These are phyloP conservation scores for Cotesia typhae DNA, from an alignment of 1,140 invertebrate genomes.

Conservation along the genomic window DNA sequence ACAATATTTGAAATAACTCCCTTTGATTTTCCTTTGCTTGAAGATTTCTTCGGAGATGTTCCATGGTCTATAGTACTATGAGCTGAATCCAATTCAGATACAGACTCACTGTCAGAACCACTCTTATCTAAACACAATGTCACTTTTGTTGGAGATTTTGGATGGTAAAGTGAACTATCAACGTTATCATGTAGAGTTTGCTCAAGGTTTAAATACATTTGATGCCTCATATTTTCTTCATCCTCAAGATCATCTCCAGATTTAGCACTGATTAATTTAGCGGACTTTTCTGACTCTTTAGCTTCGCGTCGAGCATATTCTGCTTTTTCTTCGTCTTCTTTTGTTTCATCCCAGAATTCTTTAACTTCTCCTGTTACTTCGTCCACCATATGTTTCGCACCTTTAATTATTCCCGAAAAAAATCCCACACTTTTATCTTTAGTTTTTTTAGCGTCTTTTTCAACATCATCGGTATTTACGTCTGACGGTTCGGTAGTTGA, in stretches of 20 bases:
- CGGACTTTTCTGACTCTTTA: constrained; percentile 16
- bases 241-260: background rate
- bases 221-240: background rate
- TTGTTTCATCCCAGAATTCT: constrained; percentile 35
- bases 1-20: constrained; percentile 49
- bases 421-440: constrained; percentile 42
- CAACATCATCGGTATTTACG: background rate
- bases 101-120: constrained; percentile 37
- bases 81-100: constrained; percentile 23
- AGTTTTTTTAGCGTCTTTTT: constrained; percentile 26
- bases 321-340: constrained; percentile 33
- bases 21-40: constrained; percentile 44
- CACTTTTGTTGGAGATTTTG: background rate
- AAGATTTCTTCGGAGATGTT: constrained; percentile 35
- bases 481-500: constrained; percentile 46
- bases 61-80: constrained; percentile 42
- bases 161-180: background rate
- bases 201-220: constrained; percentile 1
- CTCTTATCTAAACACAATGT: constrained; percentile 17
- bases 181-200: background rate
- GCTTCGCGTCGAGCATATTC: constrained; percentile 23
- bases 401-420: constrained; percentile 44
- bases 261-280: constrained; percentile 10
- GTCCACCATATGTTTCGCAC: constrained; percentile 41
- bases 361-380: constrained; percentile 46